phyloP scores from a whole-genome alignment of 2,113 vertebrate genomes.

The Daboia siamensis region DNA sequence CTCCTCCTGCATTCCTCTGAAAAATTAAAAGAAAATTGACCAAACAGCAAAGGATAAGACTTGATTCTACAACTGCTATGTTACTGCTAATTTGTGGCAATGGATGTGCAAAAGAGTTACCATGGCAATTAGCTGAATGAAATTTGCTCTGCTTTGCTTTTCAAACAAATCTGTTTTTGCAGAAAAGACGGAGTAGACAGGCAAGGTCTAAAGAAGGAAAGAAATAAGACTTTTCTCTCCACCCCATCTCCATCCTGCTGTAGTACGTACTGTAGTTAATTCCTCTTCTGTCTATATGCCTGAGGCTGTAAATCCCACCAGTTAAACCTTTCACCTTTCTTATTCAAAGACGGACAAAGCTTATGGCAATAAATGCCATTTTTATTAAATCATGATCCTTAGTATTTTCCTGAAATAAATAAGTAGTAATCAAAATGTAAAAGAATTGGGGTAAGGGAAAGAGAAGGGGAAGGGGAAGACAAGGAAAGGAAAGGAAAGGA shows the following conservation, averaged over 20 bases:
- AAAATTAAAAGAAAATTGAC: neutral
- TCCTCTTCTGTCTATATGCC: slow-evolving; percentile 43
- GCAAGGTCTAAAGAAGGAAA: slow-evolving; percentile 18
- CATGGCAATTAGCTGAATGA: slow-evolving; percentile 31
- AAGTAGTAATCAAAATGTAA: slow-evolving; percentile 67
- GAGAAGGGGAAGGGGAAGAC: neutral
- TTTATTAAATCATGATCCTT: slow-evolving; percentile 66
- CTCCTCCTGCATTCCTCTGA: slow-evolving; percentile 13
- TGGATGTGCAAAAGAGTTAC: slow-evolving; percentile 39
- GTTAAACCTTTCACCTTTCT: slow-evolving; percentile 62
- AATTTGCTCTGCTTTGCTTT: slow-evolving; percentile 36
- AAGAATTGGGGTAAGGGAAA: slow-evolving; percentile 18
- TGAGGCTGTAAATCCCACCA: slow-evolving; percentile 50
- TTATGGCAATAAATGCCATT: slow-evolving; percentile 64
- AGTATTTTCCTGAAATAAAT: slow-evolving; percentile 60
- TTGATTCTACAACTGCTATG: neutral
- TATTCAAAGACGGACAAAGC: slow-evolving; percentile 57
- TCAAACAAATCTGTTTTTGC: slow-evolving; percentile 41
- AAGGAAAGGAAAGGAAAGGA: no score
- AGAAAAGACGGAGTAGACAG: slow-evolving; percentile 24
- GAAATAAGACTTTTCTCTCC: slow-evolving; percentile 16
- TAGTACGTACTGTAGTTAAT: slow-evolving; percentile 34
- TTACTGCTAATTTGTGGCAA: slow-evolving; percentile 32
- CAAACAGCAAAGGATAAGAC: neutral
- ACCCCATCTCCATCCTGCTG: slow-evolving; percentile 20